A percentile compares a stretch with the other conserved stretches of the same genome.
phyloP scores from a whole-genome alignment of 2,888 invertebrate species.

The Drosophila niveifrons region DNA sequence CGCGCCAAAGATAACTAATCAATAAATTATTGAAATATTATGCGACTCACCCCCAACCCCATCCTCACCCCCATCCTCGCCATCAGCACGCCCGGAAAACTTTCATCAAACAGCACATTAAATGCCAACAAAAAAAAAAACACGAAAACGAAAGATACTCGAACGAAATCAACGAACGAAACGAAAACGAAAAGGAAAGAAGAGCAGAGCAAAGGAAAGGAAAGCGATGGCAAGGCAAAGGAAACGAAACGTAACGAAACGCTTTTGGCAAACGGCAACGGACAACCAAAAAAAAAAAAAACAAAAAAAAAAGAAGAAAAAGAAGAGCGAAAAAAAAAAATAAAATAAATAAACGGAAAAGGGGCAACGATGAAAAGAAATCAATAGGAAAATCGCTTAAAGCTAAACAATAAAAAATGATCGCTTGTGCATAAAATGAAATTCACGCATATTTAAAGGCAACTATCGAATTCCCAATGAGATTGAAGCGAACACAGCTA shows the following conservation, averaged over 20 bases:
- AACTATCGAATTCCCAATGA: not conserved
- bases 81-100: slow-evolving; percentile 21
- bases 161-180: slow-evolving; percentile 1
- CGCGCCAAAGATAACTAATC: slow-evolving; percentile 74
- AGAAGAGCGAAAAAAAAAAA: slow-evolving; percentile 7
- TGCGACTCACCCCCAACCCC: slow-evolving; percentile 34
- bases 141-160: slow-evolving; percentile 2
- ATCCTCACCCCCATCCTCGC: not conserved
- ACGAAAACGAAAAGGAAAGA: not conserved
- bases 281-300: no score
- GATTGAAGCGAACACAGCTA: not conserved
- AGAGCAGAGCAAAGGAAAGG: no score
- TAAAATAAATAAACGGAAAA: slow-evolving; percentile 2
- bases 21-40: slow-evolving; percentile 74
- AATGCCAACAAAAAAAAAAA: slow-evolving; percentile 23
- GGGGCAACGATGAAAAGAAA: slow-evolving; percentile 19
- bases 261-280: slow-evolving; percentile 16
- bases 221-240: not conserved
- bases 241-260: slow-evolving; percentile 9
- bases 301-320: slow-evolving; percentile 10
- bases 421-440: slow-evolving; percentile 17
- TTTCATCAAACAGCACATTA: slow-evolving; percentile 43
- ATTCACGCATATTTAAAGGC: slow-evolving; percentile 7
- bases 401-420: slow-evolving; percentile 23
- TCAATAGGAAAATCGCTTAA: slow-evolving; percentile 37